phyloP scores from a whole-genome alignment of 1,140 invertebrate species.

The Octopus sinensis region DNA sequence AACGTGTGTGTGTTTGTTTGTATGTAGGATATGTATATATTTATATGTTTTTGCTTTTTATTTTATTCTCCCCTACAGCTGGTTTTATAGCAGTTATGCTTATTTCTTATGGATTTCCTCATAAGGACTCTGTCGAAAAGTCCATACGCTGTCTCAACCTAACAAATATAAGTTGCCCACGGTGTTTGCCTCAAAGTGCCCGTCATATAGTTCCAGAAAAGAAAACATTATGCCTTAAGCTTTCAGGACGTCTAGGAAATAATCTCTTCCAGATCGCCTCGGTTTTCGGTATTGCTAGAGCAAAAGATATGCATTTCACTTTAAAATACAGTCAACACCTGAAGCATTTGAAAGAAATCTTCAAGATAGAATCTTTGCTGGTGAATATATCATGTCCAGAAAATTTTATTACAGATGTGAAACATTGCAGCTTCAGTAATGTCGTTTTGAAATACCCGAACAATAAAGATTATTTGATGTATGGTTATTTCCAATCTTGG shows the following conservation, averaged over 20 bases:
- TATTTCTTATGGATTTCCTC: no score
- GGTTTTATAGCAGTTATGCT: no score
- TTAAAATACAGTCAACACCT: neutral
- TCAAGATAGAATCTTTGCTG: neutral
- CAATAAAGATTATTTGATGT: constrained; percentile 13
- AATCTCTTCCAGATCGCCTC: constrained; percentile 32
- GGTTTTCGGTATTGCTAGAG: constrained; percentile 23
- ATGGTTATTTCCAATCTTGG: constrained; percentile 31
- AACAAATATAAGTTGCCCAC: no score
- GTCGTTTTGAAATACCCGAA: neutral
- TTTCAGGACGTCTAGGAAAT: constrained; percentile 25
- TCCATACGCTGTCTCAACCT: no score
- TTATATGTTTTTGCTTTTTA: no score
- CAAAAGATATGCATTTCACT: constrained; percentile 14
- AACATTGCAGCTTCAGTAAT: constrained; percentile 16
- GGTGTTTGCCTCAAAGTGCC: no score
- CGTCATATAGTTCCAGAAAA: no score
- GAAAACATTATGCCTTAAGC: neutral
- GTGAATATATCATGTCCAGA: neutral
- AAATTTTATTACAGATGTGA: neutral
- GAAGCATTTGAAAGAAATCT: neutral
- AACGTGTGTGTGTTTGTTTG: no score
- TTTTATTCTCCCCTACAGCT: no score
- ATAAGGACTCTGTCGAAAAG: no score
- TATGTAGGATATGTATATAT: no score